Evolutionary conservation across 2,888 invertebrate species (phyloP).

Genomic region (Apamea anceps): DNA sequence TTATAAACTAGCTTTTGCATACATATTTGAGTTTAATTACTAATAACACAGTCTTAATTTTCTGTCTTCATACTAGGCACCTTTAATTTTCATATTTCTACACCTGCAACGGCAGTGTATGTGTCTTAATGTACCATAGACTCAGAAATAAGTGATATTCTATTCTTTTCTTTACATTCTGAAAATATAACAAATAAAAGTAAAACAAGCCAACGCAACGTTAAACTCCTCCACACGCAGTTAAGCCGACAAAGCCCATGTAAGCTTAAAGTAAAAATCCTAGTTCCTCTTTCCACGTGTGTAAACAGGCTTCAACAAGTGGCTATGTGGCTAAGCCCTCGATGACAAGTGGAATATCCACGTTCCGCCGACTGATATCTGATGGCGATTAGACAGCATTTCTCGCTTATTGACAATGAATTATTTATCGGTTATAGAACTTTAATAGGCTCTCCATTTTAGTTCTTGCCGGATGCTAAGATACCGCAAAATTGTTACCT

Average conservation of each 20-base stretch:
- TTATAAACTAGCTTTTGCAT: neutral
- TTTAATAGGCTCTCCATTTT: slow-evolving; percentile 54
- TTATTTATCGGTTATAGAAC: slow-evolving; percentile 65
- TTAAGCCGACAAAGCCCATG: neutral
- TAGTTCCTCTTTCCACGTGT: neutral
- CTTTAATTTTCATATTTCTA: no score
- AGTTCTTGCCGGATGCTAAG: neutral
- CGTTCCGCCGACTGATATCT: slow-evolving; percentile 45
- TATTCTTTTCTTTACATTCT: no score
- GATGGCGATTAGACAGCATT: slow-evolving; percentile 59
- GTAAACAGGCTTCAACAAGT: neutral
- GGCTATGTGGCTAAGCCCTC: slow-evolving; percentile 2
- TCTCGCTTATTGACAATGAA: slow-evolving; percentile 65
- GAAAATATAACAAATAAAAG: no score
- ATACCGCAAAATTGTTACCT: neutral
- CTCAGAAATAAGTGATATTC: no score
- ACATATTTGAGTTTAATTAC: neutral
- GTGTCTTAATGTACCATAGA: no score
- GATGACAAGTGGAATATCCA: slow-evolving; percentile 47
- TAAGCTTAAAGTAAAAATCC: slow-evolving; percentile 6
- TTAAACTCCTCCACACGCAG: neutral
- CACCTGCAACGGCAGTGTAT: no score
- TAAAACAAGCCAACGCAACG: no score
- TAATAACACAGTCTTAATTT: no score
- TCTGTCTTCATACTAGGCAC: no score